Base-by-base conservation (phyloP, 2,113 vertebrate species). In the Cromileptes altivelis region DNA sequence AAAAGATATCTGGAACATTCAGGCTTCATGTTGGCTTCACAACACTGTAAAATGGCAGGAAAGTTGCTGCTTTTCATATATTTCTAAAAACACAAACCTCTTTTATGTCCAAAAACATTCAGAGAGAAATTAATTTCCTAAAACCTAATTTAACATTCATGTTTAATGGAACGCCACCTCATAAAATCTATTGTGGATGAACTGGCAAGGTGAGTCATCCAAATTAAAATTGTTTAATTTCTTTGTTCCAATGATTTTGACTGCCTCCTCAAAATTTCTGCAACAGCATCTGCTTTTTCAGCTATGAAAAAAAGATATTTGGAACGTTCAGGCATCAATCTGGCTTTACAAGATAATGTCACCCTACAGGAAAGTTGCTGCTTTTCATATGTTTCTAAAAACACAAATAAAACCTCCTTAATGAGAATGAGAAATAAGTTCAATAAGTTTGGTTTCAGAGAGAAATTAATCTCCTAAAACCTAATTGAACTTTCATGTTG, bases 221-320 rank as follows among this genome's bases (percentile, higher is more conserved):
- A 65, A 71, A 78, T 81, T 0, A 1, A 58, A 69, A 57, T 72
- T 47, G 18, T 67, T 56, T 45, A 2, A 58, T 61, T 64, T 47
- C 0, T 37, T 6, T 73, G 68, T 64, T 61, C 30, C 60, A 21
- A 23, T 42, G 14, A 6, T 37, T 57, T 64, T 61, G 21, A 21
- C 55, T 25, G 56, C 27, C 42, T 58, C 11, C 21, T 57, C 37
- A 47, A 52, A 73, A 49, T 25, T 25, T 50, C 14, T 45, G 14
- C 19, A 65, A 70, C 13, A 30, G 27, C 40, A 33, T 62, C 23
- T 50, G 11, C 8, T 53, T 52, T 70, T 30, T 4, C 45, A 60
- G 3, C 61, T 23, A 27, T 52, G 45, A 30, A 62, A 25, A 25
- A 52, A 63, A 47, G 52, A 37, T 19, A 4, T 18, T 3, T 60